A percentile compares a stretch with the other conserved stretches of the same genome.
Conservation (phyloP, 2,888 invertebrate species). For the Theodoxus fluviatilis region DNA sequence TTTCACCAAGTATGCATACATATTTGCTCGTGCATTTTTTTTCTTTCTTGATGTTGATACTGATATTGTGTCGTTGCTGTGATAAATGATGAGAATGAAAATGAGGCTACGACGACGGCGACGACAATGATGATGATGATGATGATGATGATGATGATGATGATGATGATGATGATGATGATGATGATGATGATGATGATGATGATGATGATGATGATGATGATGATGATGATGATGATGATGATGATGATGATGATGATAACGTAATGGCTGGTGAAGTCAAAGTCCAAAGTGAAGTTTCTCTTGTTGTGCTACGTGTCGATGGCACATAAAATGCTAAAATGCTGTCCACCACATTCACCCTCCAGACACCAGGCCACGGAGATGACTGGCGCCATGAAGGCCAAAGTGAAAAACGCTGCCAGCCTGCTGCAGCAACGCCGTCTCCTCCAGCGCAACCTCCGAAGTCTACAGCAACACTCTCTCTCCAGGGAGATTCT, state of each 20-base stretch:
- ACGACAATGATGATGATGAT: background rate
- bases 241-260: slow-evolving; percentile 2
- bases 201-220: slow-evolving; percentile 12
- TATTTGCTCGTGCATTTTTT: background rate
- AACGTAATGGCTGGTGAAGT: no score
- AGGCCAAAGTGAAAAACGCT: slow-evolving; percentile 61
- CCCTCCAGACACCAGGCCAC: slow-evolving; percentile 49
- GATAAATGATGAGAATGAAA: no score
- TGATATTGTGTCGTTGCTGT: background rate
- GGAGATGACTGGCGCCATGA: slow-evolving; percentile 39
- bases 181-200: slow-evolving; percentile 8
- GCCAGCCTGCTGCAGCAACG: slow-evolving; percentile 70
- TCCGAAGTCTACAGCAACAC: slow-evolving; percentile 70
- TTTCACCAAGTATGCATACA: background rate
- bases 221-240: slow-evolving; percentile 13
- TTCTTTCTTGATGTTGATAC: background rate
- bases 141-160: background rate
- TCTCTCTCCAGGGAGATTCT: slow-evolving; percentile 66
- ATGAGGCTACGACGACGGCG: no score
- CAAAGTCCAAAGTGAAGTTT: no score
- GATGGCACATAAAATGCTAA: no score
- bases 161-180: slow-evolving; percentile 16
- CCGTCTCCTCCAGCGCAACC: slow-evolving; percentile 70
- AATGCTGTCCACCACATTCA: no score
- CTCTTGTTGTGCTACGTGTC: no score